A percentile compares a stretch with the other conserved stretches of the same genome.
Evolutionary conservation across 2,113 vertebrate genomes (phyloP).

Genomic region (Hippotragus niger): DNA sequence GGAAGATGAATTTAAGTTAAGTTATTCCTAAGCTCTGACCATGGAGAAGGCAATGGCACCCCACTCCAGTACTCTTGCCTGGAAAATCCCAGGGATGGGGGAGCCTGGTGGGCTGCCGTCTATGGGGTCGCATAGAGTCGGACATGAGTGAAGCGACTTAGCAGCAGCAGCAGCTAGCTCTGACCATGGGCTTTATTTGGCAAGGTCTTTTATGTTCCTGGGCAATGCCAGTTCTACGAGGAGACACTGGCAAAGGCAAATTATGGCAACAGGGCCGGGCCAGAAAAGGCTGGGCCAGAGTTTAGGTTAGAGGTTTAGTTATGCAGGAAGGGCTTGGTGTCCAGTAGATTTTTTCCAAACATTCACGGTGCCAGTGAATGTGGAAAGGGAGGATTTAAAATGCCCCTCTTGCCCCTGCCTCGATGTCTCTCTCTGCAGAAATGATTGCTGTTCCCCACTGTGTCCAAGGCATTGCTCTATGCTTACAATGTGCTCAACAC

Average conservation of each 20-base stretch:
- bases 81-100: too few species aligned
- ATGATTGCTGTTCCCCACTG: not conserved
- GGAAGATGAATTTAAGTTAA: not conserved
- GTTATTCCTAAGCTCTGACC: not conserved
- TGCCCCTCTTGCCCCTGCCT: not conserved
- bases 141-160: too few species aligned
- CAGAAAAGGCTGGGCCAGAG: not conserved
- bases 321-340: not conserved
- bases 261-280: rapidly evolving
- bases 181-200: not conserved
- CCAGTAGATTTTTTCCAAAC: not conserved
- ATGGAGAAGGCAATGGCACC: too few species aligned
- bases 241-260: not conserved
- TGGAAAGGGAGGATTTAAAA: not conserved
- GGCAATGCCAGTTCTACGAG: not conserved
- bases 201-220: not conserved
- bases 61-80: too few species aligned
- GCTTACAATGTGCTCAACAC: rapidly evolving
- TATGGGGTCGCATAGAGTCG: rapidly evolving
- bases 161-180: not conserved
- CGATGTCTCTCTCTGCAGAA: not conserved
- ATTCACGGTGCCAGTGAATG: not conserved
- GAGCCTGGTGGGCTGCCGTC: too few species aligned
- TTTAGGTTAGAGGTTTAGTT: not conserved
- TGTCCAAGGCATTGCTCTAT: rapidly evolving